phyloP scores from a whole-genome alignment of 2,888 invertebrate genomes.

The Philaethria dido region DNA sequence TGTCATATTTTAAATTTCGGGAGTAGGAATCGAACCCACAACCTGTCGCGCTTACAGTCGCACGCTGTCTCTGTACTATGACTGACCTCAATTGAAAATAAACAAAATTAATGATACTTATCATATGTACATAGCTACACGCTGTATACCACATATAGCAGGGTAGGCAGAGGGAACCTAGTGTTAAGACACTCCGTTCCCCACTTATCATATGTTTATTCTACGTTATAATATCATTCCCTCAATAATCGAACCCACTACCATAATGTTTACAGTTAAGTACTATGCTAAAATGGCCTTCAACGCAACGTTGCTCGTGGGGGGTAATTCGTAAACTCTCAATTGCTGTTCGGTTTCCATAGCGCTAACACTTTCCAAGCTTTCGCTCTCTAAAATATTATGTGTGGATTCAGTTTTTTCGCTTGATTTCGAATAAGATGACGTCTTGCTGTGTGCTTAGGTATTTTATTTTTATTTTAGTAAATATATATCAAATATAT shows the following conservation, averaged over 20 bases:
- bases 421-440: slow-evolving; percentile 6
- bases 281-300: background rate
- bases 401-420: slow-evolving; percentile 47
- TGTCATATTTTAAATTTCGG: too few species aligned
- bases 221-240: too few species aligned
- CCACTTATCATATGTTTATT: too few species aligned
- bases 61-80: too few species aligned
- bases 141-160: too few species aligned
- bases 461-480: slow-evolving; percentile 44
- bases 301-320: slow-evolving; percentile 60
- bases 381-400: slow-evolving; percentile 69
- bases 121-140: too few species aligned
- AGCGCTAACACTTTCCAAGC: slow-evolving; percentile 77
- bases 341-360: slow-evolving; percentile 65
- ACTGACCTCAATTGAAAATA: too few species aligned
- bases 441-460: slow-evolving; percentile 45
- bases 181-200: too few species aligned
- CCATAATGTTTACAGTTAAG: slow-evolving; percentile 31
- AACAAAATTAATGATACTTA: too few species aligned
- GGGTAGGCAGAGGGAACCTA: too few species aligned
- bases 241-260: slow-evolving; percentile 41
- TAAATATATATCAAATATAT: background rate
- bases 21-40: too few species aligned
- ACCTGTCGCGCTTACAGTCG: too few species aligned
- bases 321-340: slow-evolving; percentile 68